Percentiles rank a stretch among this genome's conserved stretches.
phyloP scores from a whole-genome alignment of 2,888 invertebrate genomes.

The Cotesia congregata region DNA sequence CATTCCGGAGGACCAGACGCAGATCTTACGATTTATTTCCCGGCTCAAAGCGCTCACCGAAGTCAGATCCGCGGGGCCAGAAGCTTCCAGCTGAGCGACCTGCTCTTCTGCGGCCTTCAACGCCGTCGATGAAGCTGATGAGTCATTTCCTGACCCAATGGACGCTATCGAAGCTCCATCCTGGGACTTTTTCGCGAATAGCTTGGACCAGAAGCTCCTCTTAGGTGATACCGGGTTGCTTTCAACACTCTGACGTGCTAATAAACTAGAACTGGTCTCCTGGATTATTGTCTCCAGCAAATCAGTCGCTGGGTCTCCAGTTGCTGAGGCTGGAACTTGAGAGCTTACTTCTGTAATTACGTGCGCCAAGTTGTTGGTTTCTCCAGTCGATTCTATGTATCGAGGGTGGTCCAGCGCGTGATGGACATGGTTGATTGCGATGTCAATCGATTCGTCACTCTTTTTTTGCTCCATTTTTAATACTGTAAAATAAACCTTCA shows the following conservation, averaged over 20 bases:
- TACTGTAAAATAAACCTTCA: too few species aligned
- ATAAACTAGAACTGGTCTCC: neutral
- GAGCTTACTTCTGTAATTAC: neutral
- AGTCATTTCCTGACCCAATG: neutral
- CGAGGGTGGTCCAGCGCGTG: neutral
- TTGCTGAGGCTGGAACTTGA: neutral
- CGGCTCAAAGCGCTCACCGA: conserved; percentile 37
- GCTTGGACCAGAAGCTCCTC: neutral
- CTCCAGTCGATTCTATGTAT: neutral
- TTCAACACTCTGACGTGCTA: neutral
- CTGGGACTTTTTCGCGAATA: neutral
- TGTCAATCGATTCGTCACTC: neutral
- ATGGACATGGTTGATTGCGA: neutral
- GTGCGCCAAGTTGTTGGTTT: neutral
- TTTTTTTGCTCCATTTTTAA: too few species aligned
- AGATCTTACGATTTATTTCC: conserved; percentile 45
- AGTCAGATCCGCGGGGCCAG: neutral
- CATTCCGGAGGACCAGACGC: conserved; percentile 43
- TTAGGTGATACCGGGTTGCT: too few species aligned
- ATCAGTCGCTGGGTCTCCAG: neutral
- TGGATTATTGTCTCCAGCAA: neutral
- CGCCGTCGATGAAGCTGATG: neutral
- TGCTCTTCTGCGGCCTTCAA: neutral
- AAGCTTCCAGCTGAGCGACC: neutral
- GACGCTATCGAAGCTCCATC: neutral